Conservation (phyloP, 2,888 invertebrate species). For the Glyphotaelius pellucidus region DNA sequence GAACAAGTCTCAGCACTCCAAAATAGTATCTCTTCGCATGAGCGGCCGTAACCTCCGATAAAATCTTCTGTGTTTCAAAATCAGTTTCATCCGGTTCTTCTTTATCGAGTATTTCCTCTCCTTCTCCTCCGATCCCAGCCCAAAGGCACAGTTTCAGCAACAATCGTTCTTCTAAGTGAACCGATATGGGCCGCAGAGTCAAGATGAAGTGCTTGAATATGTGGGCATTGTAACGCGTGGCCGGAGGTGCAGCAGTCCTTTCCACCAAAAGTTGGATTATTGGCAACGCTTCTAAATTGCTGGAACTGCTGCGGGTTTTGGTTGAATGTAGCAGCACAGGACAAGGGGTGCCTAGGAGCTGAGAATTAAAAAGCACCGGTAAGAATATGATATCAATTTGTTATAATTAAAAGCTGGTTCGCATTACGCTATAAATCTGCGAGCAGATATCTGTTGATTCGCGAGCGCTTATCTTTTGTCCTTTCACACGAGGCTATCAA, state of each 20-base stretch:
- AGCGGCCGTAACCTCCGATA: constrained; percentile 87
- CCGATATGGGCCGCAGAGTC: constrained; percentile 87
- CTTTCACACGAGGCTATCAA: too few species aligned
- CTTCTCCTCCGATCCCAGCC: constrained; percentile 79
- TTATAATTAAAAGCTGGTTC: too few species aligned
- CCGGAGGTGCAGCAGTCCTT: constrained; percentile 81
- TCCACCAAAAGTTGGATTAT: constrained; percentile 90
- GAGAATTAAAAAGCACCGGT: constrained; percentile 69
- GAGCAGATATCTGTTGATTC: too few species aligned
- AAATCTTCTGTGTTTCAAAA: constrained; percentile 87
- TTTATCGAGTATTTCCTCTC: constrained; percentile 76
- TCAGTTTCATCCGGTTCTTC: constrained; percentile 89
- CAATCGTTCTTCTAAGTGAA: constrained; percentile 92
- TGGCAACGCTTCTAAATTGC: constrained; percentile 75
- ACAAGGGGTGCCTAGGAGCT: constrained; percentile 90
- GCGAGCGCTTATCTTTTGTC: too few species aligned
- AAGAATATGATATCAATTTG: background rate
- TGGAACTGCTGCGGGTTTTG: constrained; percentile 74
- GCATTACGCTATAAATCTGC: too few species aligned
- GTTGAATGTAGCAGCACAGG: constrained; percentile 90
- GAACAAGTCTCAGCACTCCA: constrained; percentile 86
- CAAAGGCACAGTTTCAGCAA: constrained; percentile 78
- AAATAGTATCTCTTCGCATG: constrained; percentile 93
- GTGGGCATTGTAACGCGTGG: constrained; percentile 86
- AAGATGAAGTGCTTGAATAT: constrained; percentile 92